These are phyloP conservation scores for Morone chrysops DNA, from an alignment of 2,113 vertebrate genomes.

Conservation along the genomic window DNA sequence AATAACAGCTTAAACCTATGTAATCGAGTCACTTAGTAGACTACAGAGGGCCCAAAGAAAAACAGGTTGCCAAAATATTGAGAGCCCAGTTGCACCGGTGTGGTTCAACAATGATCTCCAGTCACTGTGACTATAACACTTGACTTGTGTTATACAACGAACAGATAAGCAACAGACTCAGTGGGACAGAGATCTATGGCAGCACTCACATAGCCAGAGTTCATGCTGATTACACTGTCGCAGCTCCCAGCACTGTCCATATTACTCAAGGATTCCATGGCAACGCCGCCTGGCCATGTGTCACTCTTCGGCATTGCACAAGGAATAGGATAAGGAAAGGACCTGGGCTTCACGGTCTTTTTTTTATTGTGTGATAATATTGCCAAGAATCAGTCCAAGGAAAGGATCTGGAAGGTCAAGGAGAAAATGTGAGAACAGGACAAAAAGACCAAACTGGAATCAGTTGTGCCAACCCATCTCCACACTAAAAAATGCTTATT, in stretches of 20 bases:
- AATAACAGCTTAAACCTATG: too few relatives aligned
- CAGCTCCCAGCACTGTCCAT: constrained; percentile 86
- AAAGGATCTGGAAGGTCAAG: constrained; percentile 45
- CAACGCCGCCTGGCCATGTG: constrained; percentile 84
- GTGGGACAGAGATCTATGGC: background rate
- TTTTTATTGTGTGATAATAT: constrained; percentile 18
- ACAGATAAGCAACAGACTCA: constrained; percentile 1
- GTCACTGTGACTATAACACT: too few relatives aligned
- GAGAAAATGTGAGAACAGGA: constrained; percentile 13
- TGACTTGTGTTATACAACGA: background rate
- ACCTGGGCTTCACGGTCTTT: constrained; percentile 28
- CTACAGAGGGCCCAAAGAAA: too few relatives aligned
- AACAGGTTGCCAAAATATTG: too few relatives aligned
- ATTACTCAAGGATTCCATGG: constrained; percentile 80
- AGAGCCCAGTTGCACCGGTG: too few relatives aligned
- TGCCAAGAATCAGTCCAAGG: constrained; percentile 6
- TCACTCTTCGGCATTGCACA: constrained; percentile 88
- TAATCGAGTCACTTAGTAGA: too few relatives aligned
- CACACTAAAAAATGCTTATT: background rate
- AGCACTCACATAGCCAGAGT: constrained; percentile 89
- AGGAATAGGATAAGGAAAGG: constrained; percentile 19
- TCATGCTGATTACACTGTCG: constrained; percentile 89
- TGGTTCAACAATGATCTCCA: too few relatives aligned
- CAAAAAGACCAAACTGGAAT: background rate
- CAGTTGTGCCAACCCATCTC: background rate